Base-by-base conservation (phyloP, 1,140 invertebrate genomes). In the Dysdera silvatica region DNA sequence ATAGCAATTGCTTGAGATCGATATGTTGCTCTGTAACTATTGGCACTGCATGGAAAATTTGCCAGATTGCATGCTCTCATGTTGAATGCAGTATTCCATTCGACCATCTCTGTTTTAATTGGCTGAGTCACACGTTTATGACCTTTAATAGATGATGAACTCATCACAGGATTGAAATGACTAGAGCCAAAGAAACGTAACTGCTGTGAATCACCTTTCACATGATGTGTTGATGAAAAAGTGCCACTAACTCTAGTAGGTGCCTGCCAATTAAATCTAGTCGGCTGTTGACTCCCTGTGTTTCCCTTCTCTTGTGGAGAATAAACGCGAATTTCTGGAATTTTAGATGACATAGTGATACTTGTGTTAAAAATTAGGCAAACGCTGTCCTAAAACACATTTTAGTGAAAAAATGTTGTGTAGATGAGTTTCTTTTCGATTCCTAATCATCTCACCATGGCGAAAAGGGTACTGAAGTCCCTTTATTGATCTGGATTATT, bases 281-380 rank as follows among this genome's bases (percentile, higher is more conserved):
- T 61, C 7, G 43, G 29, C 14, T 52, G 49, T 6, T 65, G 47
- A n/a, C 14, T 37, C 10, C 40, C 47, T 1, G 12, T 29, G 31
- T 56, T 62, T 43, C 57, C 57, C 7, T 60, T 59, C 18, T 65
- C 66, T 16, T 62, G 51, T 28, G 67, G 67, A 8, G 67, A 66
- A 45, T 68, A 68, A 20, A 68, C 60, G 47, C 65, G 16, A 31
- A 68, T 68, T 62, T 68, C 65, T 5, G 67, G 67, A 4, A 68
- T 45, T 23, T 40, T 28, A 43, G 60, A 62, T 26, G 53, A 29
- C 61, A 63, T 63, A n/a, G n/a, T n/a, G n/a, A n/a, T n/a, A n/a
- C n/a, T n/a, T n/a, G n/a, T n/a, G n/a, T n/a, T n/a, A n/a, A n/a
- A n/a, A n/a, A n/a, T n/a, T n/a, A n/a, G n/a, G n/a, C n/a, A n/a